phyloP scores from a whole-genome alignment of 2,888 invertebrate genomes.

The Branchellion lobata region DNA sequence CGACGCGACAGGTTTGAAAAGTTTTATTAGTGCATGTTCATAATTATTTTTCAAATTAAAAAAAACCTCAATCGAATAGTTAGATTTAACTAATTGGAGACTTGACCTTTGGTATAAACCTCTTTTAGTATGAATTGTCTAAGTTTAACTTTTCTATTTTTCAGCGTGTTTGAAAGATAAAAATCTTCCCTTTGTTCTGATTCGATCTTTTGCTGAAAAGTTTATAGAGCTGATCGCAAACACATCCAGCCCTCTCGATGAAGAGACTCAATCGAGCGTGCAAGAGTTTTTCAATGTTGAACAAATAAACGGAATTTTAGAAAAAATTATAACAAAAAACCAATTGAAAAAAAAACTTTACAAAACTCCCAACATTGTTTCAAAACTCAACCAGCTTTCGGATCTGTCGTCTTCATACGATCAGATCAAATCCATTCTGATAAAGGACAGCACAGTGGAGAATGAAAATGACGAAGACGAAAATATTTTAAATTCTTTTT shows the following conservation, averaged over 20 bases:
- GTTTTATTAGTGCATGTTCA: too few relatives aligned
- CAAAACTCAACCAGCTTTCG: background rate
- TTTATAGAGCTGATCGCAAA: background rate
- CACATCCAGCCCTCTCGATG: background rate
- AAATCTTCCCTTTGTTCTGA: background rate
- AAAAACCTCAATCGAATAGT: too few relatives aligned
- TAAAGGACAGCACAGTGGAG: background rate
- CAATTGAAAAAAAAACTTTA: background rate
- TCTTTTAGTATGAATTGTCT: too few relatives aligned
- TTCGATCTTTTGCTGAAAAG: background rate
- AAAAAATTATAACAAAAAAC: background rate
- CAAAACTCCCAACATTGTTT: constrained; percentile 1
- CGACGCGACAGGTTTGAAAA: background rate
- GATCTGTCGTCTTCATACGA: background rate
- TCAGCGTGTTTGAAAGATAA: background rate
- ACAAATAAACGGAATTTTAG: background rate
- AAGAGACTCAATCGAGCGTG: background rate
- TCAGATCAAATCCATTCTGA: background rate
- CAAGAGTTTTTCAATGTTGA: background rate
- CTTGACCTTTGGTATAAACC: too few relatives aligned
- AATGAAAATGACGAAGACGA: background rate
- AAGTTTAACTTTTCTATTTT: background rate
- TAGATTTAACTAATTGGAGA: too few relatives aligned
- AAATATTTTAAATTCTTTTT: background rate
- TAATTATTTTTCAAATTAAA: background rate